Percentiles rank a stretch among this genome's conserved stretches.
phyloP scores from a whole-genome alignment of 2,888 invertebrate genomes.

The Xestobium rufovillosum region DNA sequence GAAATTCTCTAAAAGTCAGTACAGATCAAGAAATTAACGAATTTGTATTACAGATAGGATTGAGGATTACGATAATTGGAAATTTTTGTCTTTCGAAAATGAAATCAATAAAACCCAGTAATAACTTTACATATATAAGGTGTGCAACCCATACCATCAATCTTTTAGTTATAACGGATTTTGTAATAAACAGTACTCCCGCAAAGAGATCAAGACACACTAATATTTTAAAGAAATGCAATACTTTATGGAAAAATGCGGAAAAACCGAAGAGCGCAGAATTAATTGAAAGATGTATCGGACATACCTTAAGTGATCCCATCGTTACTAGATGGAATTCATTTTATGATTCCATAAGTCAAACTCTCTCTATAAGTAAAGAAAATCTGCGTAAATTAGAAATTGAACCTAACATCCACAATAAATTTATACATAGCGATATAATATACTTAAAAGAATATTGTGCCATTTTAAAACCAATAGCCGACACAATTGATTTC shows the following conservation, averaged over 20 bases:
- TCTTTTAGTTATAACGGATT: conserved; percentile 14
- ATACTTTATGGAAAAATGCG: too few relatives aligned
- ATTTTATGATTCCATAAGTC: conserved; percentile 9
- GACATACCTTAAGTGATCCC: conserved; percentile 13
- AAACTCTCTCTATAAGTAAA: too few relatives aligned
- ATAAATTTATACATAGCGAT: too few relatives aligned
- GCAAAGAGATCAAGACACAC: conserved; percentile 7
- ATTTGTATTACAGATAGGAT: neutral
- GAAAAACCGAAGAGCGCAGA: conserved; percentile 11
- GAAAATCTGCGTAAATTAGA: too few relatives aligned
- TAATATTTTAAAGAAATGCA: neutral
- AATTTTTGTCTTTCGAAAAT: neutral
- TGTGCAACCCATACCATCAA: conserved; percentile 18
- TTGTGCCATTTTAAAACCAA: conserved; percentile 15
- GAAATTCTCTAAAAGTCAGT: conserved; percentile 1
- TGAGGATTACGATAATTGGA: neutral
- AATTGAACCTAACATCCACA: too few relatives aligned
- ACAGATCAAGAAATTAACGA: neutral
- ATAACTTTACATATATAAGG: conserved; percentile 12
- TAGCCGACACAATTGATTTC: conserved; percentile 14
- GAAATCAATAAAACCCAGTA: conserved; percentile 5
- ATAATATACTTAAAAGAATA: conserved; percentile 15
- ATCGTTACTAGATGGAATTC: conserved; percentile 12
- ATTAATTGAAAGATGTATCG: conserved; percentile 9
- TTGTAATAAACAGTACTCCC: conserved; percentile 7